These are phyloP conservation scores for Amaurobius ferox DNA, from an alignment of 2,888 invertebrate species.

Conservation along the genomic window DNA sequence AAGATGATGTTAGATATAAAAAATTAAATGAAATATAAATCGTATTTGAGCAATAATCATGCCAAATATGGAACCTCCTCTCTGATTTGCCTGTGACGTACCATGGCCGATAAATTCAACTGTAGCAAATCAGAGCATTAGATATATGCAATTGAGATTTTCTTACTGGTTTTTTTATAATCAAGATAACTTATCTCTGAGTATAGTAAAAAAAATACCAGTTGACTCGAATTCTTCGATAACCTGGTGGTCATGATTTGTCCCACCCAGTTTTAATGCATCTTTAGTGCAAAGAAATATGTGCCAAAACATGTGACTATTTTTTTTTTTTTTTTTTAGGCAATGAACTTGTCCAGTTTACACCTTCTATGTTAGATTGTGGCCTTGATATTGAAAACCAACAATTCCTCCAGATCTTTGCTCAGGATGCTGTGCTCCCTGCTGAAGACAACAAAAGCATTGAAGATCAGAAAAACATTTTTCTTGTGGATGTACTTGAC, in stretches of 20 bases:
- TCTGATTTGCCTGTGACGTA: too few relatives aligned
- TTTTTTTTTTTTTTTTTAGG: slow-evolving; percentile 21
- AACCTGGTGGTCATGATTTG: neutral
- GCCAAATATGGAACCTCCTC: too few relatives aligned
- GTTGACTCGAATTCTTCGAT: neutral
- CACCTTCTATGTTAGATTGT: slow-evolving; percentile 39
- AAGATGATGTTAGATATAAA: too few relatives aligned
- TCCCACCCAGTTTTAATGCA: neutral
- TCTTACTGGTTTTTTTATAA: too few relatives aligned
- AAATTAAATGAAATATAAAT: too few relatives aligned
- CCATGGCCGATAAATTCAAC: too few relatives aligned
- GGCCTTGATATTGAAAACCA: slow-evolving; percentile 32
- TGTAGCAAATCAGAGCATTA: too few relatives aligned
- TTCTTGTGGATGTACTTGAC: slow-evolving; percentile 25
- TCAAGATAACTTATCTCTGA: too few relatives aligned
- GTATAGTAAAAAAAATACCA: too few relatives aligned
- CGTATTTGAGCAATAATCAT: too few relatives aligned
- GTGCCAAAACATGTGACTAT: too few relatives aligned
- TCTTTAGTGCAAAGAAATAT: neutral
- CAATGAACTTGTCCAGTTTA: slow-evolving; percentile 64
- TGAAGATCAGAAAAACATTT: neutral
- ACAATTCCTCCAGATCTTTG: slow-evolving; percentile 34
- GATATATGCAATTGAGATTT: too few relatives aligned
- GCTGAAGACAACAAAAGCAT: neutral
- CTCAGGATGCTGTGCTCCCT: slow-evolving; percentile 7